A percentile compares a stretch with the other conserved stretches of the same genome.
Evolutionary conservation across 2,888 invertebrate species (phyloP).

Genomic region (Lottia scabra): DNA sequence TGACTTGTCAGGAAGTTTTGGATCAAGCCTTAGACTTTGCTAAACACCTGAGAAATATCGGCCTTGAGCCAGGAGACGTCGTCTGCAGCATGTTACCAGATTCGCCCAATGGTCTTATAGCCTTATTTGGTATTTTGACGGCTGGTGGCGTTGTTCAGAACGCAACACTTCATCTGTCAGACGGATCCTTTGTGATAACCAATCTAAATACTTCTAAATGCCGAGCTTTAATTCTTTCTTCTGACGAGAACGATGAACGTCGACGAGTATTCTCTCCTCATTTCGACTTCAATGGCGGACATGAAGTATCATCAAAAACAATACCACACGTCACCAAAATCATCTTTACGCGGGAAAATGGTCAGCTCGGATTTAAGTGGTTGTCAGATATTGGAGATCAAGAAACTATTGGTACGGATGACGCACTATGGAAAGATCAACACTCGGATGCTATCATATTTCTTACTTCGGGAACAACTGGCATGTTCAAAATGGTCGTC

Average conservation of each 20-base stretch:
- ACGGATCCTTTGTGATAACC: neutral
- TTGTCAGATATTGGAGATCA: too few species aligned
- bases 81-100: too few species aligned
- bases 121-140: neutral
- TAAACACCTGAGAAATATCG: neutral
- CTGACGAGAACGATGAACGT: neutral
- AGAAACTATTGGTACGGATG: too few species aligned
- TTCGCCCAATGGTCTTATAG: neutral
- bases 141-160: neutral
- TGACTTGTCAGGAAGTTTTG: neutral
- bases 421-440: too few species aligned
- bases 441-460: too few species aligned
- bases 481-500: too few species aligned
- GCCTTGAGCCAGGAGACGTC: too few species aligned
- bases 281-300: neutral
- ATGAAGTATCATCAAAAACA: neutral
- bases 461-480: too few species aligned
- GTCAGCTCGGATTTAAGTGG: neutral
- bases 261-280: neutral
- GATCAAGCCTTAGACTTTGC: neutral
- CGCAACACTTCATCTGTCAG: neutral
- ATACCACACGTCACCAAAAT: neutral
- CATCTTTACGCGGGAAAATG: neutral
- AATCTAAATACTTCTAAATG: neutral
- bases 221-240: neutral